Conservation (phyloP, 1,140 invertebrate species). For the Lordiphosa mommai region DNA sequence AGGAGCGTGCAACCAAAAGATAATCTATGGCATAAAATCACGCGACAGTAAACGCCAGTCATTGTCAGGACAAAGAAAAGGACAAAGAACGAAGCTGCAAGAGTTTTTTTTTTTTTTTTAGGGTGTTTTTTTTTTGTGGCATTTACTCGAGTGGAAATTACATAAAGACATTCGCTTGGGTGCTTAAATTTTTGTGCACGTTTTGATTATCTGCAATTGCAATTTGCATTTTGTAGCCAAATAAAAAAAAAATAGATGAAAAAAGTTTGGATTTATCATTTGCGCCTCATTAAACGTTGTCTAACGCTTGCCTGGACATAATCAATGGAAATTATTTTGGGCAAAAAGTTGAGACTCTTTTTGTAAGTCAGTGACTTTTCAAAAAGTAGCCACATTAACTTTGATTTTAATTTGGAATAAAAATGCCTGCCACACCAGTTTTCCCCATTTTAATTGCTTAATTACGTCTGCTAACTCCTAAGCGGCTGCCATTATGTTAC, state of each 20-base stretch:
- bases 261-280: slow-evolving; percentile 62
- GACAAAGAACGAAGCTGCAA: slow-evolving; percentile 41
- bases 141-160: slow-evolving; percentile 59
- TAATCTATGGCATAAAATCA: slow-evolving; percentile 73
- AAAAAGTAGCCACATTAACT: background rate
- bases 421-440: slow-evolving; percentile 33
- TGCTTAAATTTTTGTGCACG: slow-evolving; percentile 61
- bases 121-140: slow-evolving; percentile 10
- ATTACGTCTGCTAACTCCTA: slow-evolving; percentile 48
- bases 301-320: slow-evolving; percentile 15
- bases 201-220: slow-evolving; percentile 69
- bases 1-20: slow-evolving; percentile 43
- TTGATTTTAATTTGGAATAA: slow-evolving; percentile 10
- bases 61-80: slow-evolving; percentile 57
- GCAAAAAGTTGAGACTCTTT: no score
- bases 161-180: slow-evolving; percentile 42
- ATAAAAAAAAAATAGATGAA: background rate
- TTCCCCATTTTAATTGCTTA: slow-evolving; percentile 72
- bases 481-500: slow-evolving; percentile 39
- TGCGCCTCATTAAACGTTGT: slow-evolving; percentile 61
- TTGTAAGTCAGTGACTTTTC: no score
- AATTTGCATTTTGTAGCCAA: slow-evolving; percentile 27
- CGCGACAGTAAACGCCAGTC: slow-evolving; percentile 59
- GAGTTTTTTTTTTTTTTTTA: background rate
- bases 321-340: slow-evolving; percentile 43